Base-by-base conservation (phyloP, 2,797 vertebrate genomes). In the Salmo trutta region DNA sequence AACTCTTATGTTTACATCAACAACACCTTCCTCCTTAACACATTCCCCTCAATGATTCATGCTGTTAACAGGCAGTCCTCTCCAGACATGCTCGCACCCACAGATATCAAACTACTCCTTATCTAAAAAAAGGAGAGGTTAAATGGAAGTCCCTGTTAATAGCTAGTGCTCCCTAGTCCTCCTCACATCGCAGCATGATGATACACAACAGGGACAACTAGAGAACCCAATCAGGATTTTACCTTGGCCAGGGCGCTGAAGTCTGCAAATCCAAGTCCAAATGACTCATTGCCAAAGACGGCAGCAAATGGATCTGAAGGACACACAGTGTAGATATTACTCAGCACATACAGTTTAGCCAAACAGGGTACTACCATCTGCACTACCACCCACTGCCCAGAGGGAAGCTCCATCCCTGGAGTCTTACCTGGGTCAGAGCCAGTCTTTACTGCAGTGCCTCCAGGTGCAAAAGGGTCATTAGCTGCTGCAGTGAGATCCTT, bases 381-480 rank as follows among this genome's bases (percentile, higher is more conserved):
- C 70, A 62, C 41, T 41, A n/a, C 21, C 15, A 5, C 1, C 62
- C 15, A 68, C 3, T 62, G 0, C 3, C 86, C 88, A 90, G 59
- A 80, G n/a, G 83, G 77, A 33, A 89, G 86, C 3, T 36, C 71
- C 75, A 59, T 36, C 27, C 4, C 54, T 62, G 71, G 67, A 73
- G 33, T 52, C 87, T 90, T 95, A 98, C 98, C 97, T 92, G 93
- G 90, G 84, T 98, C 96, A 79, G 92, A 95, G 78, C 93, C 94
- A 80, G 94, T 74, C n/a, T 90, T 95, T 71, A 97, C 95, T 85
- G 94, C 89, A 3, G 95, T 98, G 78, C 98, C 98, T 83, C 98
- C 97, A 66, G 98, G 98, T 90, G 97, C 98, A 84, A 99, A 99
- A 1, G 98, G 98, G 85, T 99, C 98, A 77, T 98, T 97, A 87